phyloP scores from a whole-genome alignment of 2,888 invertebrate genomes.

The Phoenoteleia sp. region DNA sequence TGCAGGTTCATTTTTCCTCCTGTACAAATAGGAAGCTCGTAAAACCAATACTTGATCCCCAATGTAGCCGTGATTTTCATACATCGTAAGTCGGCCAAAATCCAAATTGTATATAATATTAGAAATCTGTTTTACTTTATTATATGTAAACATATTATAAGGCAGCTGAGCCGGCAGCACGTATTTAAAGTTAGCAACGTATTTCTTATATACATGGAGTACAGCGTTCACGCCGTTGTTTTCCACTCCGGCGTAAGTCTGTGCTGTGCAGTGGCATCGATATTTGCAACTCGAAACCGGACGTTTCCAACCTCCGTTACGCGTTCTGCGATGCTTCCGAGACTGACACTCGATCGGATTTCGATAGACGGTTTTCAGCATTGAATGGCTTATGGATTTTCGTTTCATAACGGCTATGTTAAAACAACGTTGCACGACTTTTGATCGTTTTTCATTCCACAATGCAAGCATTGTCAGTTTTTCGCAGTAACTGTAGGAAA shows the following conservation, averaged over 20 bases:
- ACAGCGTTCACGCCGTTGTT: conserved; percentile 31
- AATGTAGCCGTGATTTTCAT: neutral
- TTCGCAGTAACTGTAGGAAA: conserved; percentile 55
- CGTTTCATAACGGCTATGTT: conserved; percentile 22
- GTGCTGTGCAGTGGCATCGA: conserved; percentile 57
- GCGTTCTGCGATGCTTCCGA: conserved; percentile 59
- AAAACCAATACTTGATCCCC: conserved; percentile 16
- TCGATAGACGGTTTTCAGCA: conserved; percentile 48
- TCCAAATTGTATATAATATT: conserved; percentile 6
- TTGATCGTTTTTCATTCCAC: neutral
- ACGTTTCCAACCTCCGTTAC: conserved; percentile 77
- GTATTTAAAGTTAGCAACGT: conserved; percentile 12
- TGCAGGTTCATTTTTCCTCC: too few relatives aligned
- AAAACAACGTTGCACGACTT: conserved; percentile 38
- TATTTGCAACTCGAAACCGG: conserved; percentile 75
- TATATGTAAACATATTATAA: conserved; percentile 18
- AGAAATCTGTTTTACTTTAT: conserved; percentile 4
- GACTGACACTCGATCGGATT: conserved; percentile 62
- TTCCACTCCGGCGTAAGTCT: conserved; percentile 31
- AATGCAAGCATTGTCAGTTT: conserved; percentile 41
- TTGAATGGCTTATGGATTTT: conserved; percentile 51
- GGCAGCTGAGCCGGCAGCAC: neutral
- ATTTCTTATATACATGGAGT: conserved; percentile 3
- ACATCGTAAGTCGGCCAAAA: neutral
- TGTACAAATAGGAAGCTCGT: conserved; percentile 14